These are phyloP conservation scores for Charina bottae DNA, from an alignment of 2,113 vertebrate species.

Conservation along the genomic window DNA sequence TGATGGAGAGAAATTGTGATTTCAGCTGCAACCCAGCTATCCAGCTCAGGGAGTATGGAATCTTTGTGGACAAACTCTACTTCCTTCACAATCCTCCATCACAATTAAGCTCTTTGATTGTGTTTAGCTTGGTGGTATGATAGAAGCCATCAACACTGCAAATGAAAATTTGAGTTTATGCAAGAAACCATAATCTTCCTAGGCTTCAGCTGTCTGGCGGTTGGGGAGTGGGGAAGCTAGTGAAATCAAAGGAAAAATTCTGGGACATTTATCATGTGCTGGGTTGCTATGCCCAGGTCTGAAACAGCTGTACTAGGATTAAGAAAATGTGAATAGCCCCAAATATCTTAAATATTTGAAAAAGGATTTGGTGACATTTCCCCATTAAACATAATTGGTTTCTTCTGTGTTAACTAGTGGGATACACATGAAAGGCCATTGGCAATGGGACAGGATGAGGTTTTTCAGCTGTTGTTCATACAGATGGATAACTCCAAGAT, in stretches of 20 bases:
- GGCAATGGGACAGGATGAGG: slow-evolving; percentile 36
- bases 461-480: slow-evolving; percentile 66
- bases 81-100: not conserved
- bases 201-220: slow-evolving; percentile 7
- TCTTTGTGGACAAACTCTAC: not conserved
- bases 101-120: not conserved
- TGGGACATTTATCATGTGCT: slow-evolving; percentile 1
- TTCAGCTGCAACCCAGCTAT: not conserved
- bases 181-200: slow-evolving; percentile 12
- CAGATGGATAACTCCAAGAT: slow-evolving; percentile 38
- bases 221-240: slow-evolving; percentile 15
- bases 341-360: slow-evolving; percentile 66
- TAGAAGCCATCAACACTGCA: not conserved
- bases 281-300: slow-evolving; percentile 38
- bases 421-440: slow-evolving; percentile 42
- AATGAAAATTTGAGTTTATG: slow-evolving; percentile 3
- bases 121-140: not conserved
- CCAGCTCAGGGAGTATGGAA: not conserved
- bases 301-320: slow-evolving; percentile 54
- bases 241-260: slow-evolving; percentile 51
- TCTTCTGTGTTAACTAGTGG: slow-evolving; percentile 58
- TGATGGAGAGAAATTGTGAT: not conserved
- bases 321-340: slow-evolving; percentile 57
- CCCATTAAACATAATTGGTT: slow-evolving; percentile 63
- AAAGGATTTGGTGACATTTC: slow-evolving; percentile 63